Conservation (phyloP, 2,113 vertebrate genomes). For the Myodes glareolus region DNA sequence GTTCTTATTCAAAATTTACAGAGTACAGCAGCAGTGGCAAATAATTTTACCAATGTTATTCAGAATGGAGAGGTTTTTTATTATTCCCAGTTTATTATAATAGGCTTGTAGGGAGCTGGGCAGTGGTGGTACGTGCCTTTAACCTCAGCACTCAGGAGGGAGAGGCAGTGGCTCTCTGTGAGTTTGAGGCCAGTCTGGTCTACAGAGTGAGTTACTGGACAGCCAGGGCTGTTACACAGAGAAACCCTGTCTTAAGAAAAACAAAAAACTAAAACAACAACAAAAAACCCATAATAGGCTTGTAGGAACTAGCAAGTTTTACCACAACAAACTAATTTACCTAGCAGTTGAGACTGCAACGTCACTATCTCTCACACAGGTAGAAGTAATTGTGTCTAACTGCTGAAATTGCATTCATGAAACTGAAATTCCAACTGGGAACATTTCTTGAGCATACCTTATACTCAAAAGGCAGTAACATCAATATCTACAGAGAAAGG, state of each 20-base stretch:
- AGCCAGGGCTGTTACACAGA: no score
- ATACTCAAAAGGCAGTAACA: constrained; percentile 28
- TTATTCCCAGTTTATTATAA: constrained; percentile 53
- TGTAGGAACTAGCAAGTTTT: constrained; percentile 48
- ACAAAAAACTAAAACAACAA: no score
- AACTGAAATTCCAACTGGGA: constrained; percentile 63
- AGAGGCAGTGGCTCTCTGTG: no score
- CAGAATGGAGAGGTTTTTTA: constrained; percentile 69
- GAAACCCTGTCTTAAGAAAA: no score
- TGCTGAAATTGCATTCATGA: constrained; percentile 66
- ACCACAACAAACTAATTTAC: constrained; percentile 29
- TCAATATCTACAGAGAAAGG: constrained; percentile 50
- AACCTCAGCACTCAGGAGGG: no score
- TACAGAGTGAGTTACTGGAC: no score
- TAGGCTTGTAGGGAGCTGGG: no score
- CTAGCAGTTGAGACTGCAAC: neutral
- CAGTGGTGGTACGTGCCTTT: no score
- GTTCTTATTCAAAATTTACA: constrained; percentile 78
- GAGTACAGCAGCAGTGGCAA: constrained; percentile 78
- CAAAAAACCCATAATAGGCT: neutral
- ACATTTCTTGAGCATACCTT: constrained; percentile 21
- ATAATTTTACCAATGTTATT: constrained; percentile 65
- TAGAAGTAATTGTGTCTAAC: constrained; percentile 8
- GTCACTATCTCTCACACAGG: constrained; percentile 40
- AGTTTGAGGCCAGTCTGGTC: no score